Evolutionary conservation across 2,888 invertebrate genomes (phyloP), one percentile per base, ranked within the genome.

Genomic region (Parnassius orleans): DNA sequence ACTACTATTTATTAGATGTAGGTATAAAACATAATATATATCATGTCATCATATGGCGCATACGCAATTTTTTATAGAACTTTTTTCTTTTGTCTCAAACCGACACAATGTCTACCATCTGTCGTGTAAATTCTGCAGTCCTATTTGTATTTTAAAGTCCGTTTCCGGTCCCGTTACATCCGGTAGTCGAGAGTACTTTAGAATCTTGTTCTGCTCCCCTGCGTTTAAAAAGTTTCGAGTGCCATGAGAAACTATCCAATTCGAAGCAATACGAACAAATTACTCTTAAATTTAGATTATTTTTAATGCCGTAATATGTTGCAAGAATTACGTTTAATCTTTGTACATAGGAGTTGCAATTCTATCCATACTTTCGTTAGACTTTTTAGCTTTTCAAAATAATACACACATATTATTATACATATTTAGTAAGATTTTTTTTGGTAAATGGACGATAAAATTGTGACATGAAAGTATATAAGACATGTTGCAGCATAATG

Each of bases 131-230:
- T 52, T 56, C 74, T 74, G 73, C 76, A 76, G 77, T 74, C 77
- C 77, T 79, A 78, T 81, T 81, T 54, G 62, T 79, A 74, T 76
- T 80, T 77, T 72, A 47, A 74, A 81, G 74, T 80, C 80, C 77
- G 79, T 83, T 86, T 87, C 88, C 87, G 86, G 83, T 80, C 82
- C 84, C 85, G 83, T 84, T 85, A 87, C 83, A 86, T 89, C 87
- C 87, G 87, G 85, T 74, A 72, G 72, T 79, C 73, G 71, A 86
- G 86, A 84, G 84, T 78, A 71, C 87, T 87, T 80, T 73, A 84
- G 75, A 78, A 78, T 75, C 73, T 75, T 78, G 73, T 69, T 72
- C 66, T 68, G 69, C 73, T 73, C 81, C 83, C 80, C 76, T 77
- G 67, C 50, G 53, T 60, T 65, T 56, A 58, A 69, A 69, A 72